Evolutionary conservation across 2,888 invertebrate genomes (phyloP).

Genomic region (Aphrophora alni): DNA sequence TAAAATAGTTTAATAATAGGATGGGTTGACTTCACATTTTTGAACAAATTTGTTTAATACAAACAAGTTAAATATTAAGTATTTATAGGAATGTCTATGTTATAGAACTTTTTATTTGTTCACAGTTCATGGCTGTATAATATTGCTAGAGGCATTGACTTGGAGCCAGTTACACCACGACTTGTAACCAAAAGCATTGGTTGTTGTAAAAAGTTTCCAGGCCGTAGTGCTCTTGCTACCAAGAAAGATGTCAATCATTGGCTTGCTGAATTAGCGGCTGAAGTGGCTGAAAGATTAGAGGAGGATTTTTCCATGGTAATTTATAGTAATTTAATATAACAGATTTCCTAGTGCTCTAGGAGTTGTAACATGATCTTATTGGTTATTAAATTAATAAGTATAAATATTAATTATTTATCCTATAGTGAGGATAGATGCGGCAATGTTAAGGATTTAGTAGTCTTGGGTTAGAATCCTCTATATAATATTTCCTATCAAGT

Average conservation of each 20-base stretch:
- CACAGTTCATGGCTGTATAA: conserved; percentile 82
- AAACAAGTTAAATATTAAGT: too few species aligned
- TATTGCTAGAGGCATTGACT: conserved; percentile 85
- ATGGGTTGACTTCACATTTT: too few species aligned
- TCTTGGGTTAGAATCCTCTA: too few species aligned
- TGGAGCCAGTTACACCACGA: conserved; percentile 84
- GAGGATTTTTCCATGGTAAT: conserved; percentile 68
- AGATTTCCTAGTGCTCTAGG: not conserved
- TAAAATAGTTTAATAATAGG: too few species aligned
- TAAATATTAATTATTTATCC: too few species aligned
- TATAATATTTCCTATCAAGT: too few species aligned
- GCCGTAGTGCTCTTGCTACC: conserved; percentile 73
- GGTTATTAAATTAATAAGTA: not conserved
- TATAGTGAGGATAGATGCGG: too few species aligned
- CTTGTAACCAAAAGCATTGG: conserved; percentile 93
- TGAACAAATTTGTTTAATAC: not conserved
- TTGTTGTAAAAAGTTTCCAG: conserved; percentile 93
- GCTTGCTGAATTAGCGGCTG: conserved; percentile 79
- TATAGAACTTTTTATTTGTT: conserved; percentile 38
- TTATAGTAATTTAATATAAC: too few species aligned
- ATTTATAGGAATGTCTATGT: too few species aligned
- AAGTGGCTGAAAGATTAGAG: conserved; percentile 82
- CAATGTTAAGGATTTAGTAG: too few species aligned
- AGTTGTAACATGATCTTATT: not conserved
- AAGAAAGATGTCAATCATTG: conserved; percentile 75